phyloP scores from a whole-genome alignment of 2,113 vertebrate species.

The Pavo muticus region DNA sequence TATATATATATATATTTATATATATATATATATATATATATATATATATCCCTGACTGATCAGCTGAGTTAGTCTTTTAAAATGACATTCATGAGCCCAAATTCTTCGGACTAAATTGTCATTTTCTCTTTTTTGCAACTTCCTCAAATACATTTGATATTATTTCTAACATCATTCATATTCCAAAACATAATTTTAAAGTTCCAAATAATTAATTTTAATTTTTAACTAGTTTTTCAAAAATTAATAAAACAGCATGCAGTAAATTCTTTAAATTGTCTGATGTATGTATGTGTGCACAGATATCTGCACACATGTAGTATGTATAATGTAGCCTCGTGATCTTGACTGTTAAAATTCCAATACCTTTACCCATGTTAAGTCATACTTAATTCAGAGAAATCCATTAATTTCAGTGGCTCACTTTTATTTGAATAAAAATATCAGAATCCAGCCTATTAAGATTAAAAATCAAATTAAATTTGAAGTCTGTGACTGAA shows the following conservation, averaged over 20 bases:
- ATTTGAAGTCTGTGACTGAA: constrained; percentile 44
- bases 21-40: neutral
- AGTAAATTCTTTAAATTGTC: neutral
- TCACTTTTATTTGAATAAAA: constrained; percentile 28
- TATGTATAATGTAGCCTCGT: neutral
- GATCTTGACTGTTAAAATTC: neutral
- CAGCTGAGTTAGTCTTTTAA: neutral
- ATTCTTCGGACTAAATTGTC: neutral
- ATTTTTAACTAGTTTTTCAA: neutral
- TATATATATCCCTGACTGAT: neutral
- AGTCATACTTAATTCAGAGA: neutral
- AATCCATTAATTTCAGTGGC: neutral
- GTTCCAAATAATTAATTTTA: neutral
- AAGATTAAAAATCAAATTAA: constrained; percentile 47
- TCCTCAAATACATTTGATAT: neutral
- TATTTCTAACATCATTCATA: neutral
- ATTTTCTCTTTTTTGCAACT: neutral
- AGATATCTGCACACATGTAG: neutral
- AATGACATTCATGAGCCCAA: neutral
- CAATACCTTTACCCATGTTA: neutral
- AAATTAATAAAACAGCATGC: neutral
- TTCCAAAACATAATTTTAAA: neutral
- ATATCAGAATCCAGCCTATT: constrained; percentile 16
- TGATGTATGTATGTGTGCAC: neutral
- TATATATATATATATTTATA: neutral